Evolutionary conservation across 2,888 invertebrate genomes (phyloP).

Genomic region (Chalcosyrphus nemorum): DNA sequence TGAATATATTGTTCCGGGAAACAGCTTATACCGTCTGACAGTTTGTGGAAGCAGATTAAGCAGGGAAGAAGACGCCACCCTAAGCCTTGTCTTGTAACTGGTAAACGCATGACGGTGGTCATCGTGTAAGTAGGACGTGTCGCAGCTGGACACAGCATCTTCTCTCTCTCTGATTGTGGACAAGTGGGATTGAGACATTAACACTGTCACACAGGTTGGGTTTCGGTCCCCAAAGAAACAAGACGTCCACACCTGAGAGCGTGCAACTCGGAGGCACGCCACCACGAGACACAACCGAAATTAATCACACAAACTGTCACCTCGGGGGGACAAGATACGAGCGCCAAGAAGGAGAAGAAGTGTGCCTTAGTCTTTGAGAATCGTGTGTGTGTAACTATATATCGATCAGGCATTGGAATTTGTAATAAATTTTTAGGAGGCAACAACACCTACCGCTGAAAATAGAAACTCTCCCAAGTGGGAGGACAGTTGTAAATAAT

Average conservation of each 20-base stretch:
- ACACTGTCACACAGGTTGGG: slow-evolving; percentile 31
- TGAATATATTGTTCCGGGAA: slow-evolving; percentile 59
- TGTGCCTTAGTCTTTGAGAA: no score
- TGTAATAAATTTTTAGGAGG: slow-evolving; percentile 61
- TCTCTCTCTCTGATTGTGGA: slow-evolving; percentile 2
- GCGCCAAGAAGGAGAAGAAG: background rate
- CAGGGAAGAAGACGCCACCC: background rate
- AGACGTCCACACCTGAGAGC: slow-evolving; percentile 43
- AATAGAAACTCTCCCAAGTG: slow-evolving; percentile 65
- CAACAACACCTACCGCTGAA: slow-evolving; percentile 36
- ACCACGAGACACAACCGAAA: slow-evolving; percentile 58
- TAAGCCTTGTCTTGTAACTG: slow-evolving; percentile 18
- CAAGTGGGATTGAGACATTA: slow-evolving; percentile 58
- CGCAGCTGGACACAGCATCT: no score
- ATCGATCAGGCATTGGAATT: slow-evolving; percentile 65
- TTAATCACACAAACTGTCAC: slow-evolving; percentile 70
- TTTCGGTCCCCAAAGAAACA: slow-evolving; percentile 31
- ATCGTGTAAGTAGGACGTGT: slow-evolving; percentile 12
- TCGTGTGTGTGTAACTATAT: no score
- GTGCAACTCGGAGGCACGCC: slow-evolving; percentile 15
- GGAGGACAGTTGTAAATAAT: slow-evolving; percentile 72
- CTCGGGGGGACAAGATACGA: slow-evolving; percentile 15
- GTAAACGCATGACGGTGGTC: slow-evolving; percentile 28
- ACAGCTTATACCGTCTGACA: slow-evolving; percentile 6
- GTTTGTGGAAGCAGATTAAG: slow-evolving; percentile 19